A percentile compares a stretch with the other conserved stretches of the same genome.
phyloP scores from a whole-genome alignment of 2,888 invertebrate species.

The Epirrhoe tristata region DNA sequence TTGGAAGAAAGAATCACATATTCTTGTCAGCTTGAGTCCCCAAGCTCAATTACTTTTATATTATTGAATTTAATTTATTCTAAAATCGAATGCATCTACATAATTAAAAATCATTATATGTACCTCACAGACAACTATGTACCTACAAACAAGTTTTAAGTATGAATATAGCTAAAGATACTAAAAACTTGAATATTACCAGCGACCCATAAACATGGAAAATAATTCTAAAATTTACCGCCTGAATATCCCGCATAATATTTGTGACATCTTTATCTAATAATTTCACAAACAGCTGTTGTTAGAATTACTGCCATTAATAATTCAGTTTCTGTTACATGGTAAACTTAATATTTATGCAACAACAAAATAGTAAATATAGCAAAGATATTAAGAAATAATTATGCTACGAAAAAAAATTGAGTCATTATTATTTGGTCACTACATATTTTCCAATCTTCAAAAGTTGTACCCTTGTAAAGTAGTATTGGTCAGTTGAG shows the following conservation, averaged over 20 bases:
- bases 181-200: neutral
- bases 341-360: neutral
- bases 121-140: no score
- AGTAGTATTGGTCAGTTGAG: no score
- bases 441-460: no score
- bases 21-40: neutral
- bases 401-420: no score
- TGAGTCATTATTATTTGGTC: no score
- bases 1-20: constrained; percentile 17
- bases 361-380: neutral
- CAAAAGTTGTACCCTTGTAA: no score
- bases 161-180: neutral
- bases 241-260: neutral
- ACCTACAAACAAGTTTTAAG: no score
- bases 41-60: constrained; percentile 1
- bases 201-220: neutral
- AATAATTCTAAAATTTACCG: neutral
- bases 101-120: no score
- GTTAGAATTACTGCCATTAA: neutral
- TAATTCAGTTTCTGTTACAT: neutral
- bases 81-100: no score
- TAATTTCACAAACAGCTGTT: neutral
- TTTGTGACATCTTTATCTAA: neutral
- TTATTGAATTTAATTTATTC: no score
- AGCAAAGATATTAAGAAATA: no score